phyloP scores from a whole-genome alignment of 2,888 invertebrate species.

The Macropis europaea region DNA sequence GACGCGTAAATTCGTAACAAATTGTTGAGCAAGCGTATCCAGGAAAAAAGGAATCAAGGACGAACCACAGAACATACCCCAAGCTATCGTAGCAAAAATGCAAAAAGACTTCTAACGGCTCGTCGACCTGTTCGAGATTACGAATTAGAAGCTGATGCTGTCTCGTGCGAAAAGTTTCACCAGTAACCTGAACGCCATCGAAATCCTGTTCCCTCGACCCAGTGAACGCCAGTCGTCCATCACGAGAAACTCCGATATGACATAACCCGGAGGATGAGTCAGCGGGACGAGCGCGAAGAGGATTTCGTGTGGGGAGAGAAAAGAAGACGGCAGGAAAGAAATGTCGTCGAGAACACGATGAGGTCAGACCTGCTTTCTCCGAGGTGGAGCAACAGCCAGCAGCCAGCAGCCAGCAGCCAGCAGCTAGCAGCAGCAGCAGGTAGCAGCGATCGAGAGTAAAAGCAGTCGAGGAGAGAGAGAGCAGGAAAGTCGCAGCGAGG shows the following conservation, averaged over 20 bases:
- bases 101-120: no score
- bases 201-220: neutral
- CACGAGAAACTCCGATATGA: conserved; percentile 22
- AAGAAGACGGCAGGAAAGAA: conserved; percentile 50
- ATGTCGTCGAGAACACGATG: conserved; percentile 63
- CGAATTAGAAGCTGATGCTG: no score
- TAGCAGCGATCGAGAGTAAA: conserved; percentile 77
- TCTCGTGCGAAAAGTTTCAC: no score
- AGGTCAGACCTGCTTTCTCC: conserved; percentile 73
- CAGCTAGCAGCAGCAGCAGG: conserved; percentile 41
- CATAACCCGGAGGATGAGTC: conserved; percentile 33
- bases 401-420: conserved; percentile 30
- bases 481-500: conserved; percentile 26
- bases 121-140: no score
- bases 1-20: conserved; percentile 47
- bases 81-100: no score
- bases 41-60: conserved; percentile 13
- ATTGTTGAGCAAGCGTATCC: conserved; percentile 1
- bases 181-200: neutral
- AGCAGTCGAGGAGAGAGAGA: conserved; percentile 65
- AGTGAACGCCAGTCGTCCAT: neutral
- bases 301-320: conserved; percentile 19
- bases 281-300: conserved; percentile 13
- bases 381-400: conserved; percentile 39
- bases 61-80: neutral